Percentiles rank a stretch among this genome's conserved stretches.
Evolutionary conservation across 2,888 invertebrate species (phyloP).

Genomic region (Drosophila birchii): DNA sequence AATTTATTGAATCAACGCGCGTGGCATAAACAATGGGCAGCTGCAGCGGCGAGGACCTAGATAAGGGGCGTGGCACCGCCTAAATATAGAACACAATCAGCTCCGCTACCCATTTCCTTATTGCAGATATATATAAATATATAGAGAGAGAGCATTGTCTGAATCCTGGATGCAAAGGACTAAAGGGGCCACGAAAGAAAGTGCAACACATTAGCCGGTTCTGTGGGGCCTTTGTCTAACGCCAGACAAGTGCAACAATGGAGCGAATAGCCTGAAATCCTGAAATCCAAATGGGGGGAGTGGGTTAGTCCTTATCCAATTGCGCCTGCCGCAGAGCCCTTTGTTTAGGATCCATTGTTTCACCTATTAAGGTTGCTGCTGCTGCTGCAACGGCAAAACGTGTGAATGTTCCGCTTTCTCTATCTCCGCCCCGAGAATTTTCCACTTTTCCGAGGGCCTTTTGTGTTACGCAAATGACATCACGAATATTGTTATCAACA

Average conservation of each 20-base stretch:
- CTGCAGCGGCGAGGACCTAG: conserved; percentile 14
- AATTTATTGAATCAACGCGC: conserved; percentile 63
- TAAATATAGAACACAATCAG: conserved; percentile 48
- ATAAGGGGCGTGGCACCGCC: conserved; percentile 47
- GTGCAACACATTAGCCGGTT: conserved; percentile 48
- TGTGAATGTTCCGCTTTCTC: conserved; percentile 18
- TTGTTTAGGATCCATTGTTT: conserved; percentile 51
- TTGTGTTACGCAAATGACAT: conserved; percentile 24
- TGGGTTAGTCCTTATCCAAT: conserved; percentile 46
- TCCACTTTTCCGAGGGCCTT: not conserved
- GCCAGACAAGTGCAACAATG: conserved; percentile 63
- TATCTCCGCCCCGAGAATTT: not conserved
- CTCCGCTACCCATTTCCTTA: conserved; percentile 37
- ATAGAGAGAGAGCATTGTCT: conserved; percentile 50
- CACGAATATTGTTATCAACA: conserved; percentile 37
- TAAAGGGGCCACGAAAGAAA: conserved; percentile 21
- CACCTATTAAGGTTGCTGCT: conserved; percentile 42
- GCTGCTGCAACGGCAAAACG: conserved; percentile 39
- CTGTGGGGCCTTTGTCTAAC: conserved; percentile 45
- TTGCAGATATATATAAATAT: conserved; percentile 21
- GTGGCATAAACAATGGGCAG: conserved; percentile 56
- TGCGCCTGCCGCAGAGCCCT: conserved; percentile 52
- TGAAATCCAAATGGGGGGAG: conserved; percentile 6
- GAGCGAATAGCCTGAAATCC: conserved; percentile 23
- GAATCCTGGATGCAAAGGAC: conserved; percentile 23